phyloP scores from a whole-genome alignment of 2,888 invertebrate species.

The Aelia acuminata region DNA sequence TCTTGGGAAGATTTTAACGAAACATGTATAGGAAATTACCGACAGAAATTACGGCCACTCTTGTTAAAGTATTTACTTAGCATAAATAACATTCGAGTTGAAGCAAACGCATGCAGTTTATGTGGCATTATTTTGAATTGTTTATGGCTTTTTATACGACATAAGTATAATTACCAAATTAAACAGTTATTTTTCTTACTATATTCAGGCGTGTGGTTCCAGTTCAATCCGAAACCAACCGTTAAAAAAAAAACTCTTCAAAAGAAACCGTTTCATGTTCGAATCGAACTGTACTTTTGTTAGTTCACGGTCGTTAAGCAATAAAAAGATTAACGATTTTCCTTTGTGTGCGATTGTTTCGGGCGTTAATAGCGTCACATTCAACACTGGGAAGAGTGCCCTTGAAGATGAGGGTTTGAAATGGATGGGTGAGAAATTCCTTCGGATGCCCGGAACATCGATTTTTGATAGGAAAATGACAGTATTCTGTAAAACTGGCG shows the following conservation, averaged over 20 bases:
- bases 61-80: neutral
- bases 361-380: neutral
- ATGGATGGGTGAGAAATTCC: neutral
- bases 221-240: neutral
- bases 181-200: too few relatives aligned
- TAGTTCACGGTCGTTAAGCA: neutral
- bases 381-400: neutral
- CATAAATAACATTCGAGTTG: neutral
- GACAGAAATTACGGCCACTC: neutral
- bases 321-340: slow-evolving; percentile 13
- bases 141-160: too few relatives aligned
- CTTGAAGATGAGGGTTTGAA: neutral
- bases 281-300: neutral
- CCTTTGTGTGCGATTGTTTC: neutral
- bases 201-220: too few relatives aligned
- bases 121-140: too few relatives aligned
- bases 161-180: too few relatives aligned
- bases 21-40: neutral
- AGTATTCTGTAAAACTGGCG: too few relatives aligned
- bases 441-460: too few relatives aligned
- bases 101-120: too few relatives aligned
- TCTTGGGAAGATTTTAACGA: neutral
- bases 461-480: too few relatives aligned
- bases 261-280: neutral
- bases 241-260: neutral